Evolutionary conservation across 2,797 vertebrate species (phyloP), one percentile per base, ranked within the genome.

Genomic region (Danio choprae): DNA sequence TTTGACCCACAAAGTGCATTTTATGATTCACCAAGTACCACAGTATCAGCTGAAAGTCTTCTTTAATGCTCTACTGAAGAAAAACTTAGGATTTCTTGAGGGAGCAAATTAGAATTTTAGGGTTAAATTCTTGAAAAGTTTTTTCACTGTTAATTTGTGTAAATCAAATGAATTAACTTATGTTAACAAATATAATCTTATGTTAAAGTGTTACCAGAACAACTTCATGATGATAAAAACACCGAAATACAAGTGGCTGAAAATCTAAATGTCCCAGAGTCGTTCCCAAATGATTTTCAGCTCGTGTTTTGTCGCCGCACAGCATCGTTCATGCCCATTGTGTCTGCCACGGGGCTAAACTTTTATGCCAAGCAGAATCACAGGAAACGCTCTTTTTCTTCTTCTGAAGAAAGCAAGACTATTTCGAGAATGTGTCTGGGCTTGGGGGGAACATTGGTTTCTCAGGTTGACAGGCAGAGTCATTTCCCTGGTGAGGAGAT

Each of bases 401-500:
- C 71, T 68, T 81, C 72, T 80, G 83, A 81, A 80, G 74, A 83
- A 83, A 83, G 81, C 56, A 1, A 84, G 64, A 84, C 82, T 87
- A 85, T 87, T 85, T 83, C 38, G 65, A 81, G 82, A 80, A 73
- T 81, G 77, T 84, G 81, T 79, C 81, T 86, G 65, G 75, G 83
- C 84, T 85, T 85, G 71, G 81, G 83, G 80, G 81, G 81, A 71
- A 78, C 60, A 79, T 77, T 73, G 77, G 84, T 81, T 85, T 86
- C 80, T 73, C 82, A 77, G 84, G 86, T 87, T 87, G 85, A 87
- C 79, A 84, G 83, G 85, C 51, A 68, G 74, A 86, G 84, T 80
- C 80, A 80, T 88, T 84, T 86, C 88, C 86, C 87, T 78, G 77
- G 86, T 77, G 86, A 77, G 83, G 79, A 85, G 83, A 86, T 85